Conservation (phyloP, 1,140 invertebrate species). For the Oncopodura yosiiana region DNA sequence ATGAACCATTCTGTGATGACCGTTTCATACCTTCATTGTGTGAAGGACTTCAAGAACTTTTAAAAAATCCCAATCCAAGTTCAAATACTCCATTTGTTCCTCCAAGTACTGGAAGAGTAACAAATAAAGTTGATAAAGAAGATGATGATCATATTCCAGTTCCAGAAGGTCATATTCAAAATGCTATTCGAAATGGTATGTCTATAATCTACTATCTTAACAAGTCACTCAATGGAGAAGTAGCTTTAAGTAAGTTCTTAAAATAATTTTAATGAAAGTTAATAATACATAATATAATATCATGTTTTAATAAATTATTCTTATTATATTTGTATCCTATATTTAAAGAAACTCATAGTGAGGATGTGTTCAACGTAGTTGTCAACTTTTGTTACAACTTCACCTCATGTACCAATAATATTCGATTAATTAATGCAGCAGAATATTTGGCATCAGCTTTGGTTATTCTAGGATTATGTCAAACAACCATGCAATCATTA, state of each 20-base stretch:
- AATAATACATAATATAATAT: too few species aligned
- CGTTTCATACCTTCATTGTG: conserved; percentile 27
- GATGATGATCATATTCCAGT: conserved; percentile 14
- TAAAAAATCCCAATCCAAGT: conserved; percentile 16
- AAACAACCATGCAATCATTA: too few species aligned
- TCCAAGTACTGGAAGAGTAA: not conserved
- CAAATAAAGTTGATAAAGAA: conserved; percentile 1
- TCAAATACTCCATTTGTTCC: not conserved
- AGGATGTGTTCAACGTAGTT: too few species aligned
- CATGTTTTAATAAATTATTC: too few species aligned
- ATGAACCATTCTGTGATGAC: conserved; percentile 10
- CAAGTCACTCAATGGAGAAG: conserved; percentile 6
- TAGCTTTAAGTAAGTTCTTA: conserved; percentile 13
- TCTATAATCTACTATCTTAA: conserved; percentile 5
- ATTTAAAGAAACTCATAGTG: too few species aligned
- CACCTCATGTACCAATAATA: too few species aligned
- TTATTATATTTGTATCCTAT: too few species aligned
- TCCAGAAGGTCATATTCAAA: conserved; percentile 22
- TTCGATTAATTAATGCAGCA: too few species aligned
- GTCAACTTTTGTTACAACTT: too few species aligned
- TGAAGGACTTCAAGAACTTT: conserved; percentile 24
- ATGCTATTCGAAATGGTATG: conserved; percentile 21
- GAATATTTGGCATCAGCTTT: too few species aligned
- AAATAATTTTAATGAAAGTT: too few species aligned
- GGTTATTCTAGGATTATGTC: too few species aligned